Percentiles rank a stretch among this genome's conserved stretches.
Evolutionary conservation across 2,113 vertebrate species (phyloP).

Genomic region (Oncorhynchus tshawytscha): DNA sequence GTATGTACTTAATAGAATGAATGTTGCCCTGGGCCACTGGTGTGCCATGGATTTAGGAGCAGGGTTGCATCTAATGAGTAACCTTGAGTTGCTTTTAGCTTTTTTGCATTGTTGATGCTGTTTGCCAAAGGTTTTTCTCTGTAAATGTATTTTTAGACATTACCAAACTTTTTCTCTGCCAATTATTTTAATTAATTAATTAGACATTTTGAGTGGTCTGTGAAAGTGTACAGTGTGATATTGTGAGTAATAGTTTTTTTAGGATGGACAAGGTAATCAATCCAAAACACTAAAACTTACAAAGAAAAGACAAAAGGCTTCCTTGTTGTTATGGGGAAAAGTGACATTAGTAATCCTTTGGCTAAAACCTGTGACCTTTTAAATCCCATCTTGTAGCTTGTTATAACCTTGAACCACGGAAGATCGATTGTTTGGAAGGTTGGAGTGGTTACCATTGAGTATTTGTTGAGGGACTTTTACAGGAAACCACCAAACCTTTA

Average conservation of each 20-base stretch:
- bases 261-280: no score
- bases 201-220: not conserved
- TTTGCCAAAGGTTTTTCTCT: no score
- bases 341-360: no score
- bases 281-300: no score
- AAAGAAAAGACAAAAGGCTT: not conserved
- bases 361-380: conserved; percentile 14
- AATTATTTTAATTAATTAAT: no score
- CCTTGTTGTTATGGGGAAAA: not conserved
- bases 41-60: conserved; percentile 18
- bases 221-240: not conserved
- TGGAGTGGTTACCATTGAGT: conserved; percentile 12
- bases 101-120: no score
- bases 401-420: conserved; percentile 29
- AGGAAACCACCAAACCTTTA: conserved; percentile 2
- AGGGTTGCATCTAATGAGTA: no score
- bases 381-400: conserved; percentile 14
- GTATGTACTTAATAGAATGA: not conserved
- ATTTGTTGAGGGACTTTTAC: conserved; percentile 9
- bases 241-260: no score
- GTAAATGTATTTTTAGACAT: not conserved
- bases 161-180: not conserved
- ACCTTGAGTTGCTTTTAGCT: no score
- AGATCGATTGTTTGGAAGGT: conserved; percentile 33
- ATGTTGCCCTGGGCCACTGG: not conserved